Evolutionary conservation across 2,797 vertebrate genomes (phyloP).

Genomic region (Taenioides sp.): DNA sequence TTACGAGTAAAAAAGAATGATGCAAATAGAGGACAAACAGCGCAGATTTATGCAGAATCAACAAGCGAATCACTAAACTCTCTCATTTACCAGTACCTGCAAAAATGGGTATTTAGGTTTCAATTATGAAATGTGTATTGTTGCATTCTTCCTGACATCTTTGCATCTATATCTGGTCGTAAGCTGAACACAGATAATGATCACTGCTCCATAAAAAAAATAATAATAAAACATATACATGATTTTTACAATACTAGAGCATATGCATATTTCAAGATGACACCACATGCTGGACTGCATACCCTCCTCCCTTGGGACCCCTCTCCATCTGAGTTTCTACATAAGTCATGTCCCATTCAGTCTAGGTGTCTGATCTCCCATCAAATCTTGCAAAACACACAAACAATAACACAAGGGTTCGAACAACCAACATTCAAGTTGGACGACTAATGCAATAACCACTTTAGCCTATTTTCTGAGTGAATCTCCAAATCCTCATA

Average conservation of each 20-base stretch:
- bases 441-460: constrained; percentile 14
- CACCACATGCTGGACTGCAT: constrained; percentile 26
- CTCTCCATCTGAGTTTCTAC: constrained; percentile 37
- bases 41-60: neutral
- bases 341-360: constrained; percentile 17
- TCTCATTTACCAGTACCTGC: too few relatives aligned
- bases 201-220: too few relatives aligned
- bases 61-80: neutral
- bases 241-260: too few relatives aligned
- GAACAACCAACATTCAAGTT: too few relatives aligned
- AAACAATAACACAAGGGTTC: too few relatives aligned
- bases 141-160: too few relatives aligned
- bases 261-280: neutral
- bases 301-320: constrained; percentile 41
- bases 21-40: neutral
- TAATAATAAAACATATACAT: too few relatives aligned
- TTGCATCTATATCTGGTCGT: too few relatives aligned
- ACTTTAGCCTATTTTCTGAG: too few relatives aligned
- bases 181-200: neutral
- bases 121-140: too few relatives aligned
- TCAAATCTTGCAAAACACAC: constrained; percentile 18
- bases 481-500: too few relatives aligned
- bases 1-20: neutral
- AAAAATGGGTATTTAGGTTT: too few relatives aligned
- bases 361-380: constrained; percentile 56